Base-by-base conservation (phyloP, 2,888 invertebrate species). In the Sialis fuliginosa region DNA sequence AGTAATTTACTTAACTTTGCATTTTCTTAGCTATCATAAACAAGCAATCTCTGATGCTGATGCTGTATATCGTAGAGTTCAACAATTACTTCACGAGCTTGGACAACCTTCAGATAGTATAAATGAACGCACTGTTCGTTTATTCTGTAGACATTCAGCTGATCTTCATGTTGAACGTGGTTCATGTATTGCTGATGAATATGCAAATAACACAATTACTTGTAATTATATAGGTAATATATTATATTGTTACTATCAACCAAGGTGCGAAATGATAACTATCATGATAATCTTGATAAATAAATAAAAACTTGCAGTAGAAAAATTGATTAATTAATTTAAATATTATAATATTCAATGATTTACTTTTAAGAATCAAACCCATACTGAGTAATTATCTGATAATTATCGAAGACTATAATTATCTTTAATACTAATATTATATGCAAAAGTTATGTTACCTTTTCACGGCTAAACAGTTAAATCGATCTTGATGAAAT, bases 61-160 rank as follows among this genome's bases (percentile, higher is more conserved):
- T 60, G 69, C 75, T 44, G 78, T 96, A 6, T 85, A 82, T 60
- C 75, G 84, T 54, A 78, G 84, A 61, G 86, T 88, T 0, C 79
- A 87, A 55, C 78, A 83, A 60, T 76, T 90, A 49, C 73, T 90
- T 9, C 75, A 81, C 51, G 81, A 83, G 59, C 62, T 92, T 46
- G 87, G 88, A 39, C 72, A 81, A 62, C 76, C 86, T 1, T 74
- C 74, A 47, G 81, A 81, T 54, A 66, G 65, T 9, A 82, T 92
- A 50, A 75, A 77, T 46, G 91, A 93, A 62, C 69, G 72, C 51
- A 85, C 88, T 55, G 64, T 63, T 50, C 42, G 46, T 34, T 62
- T 86, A 46, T 87, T 93, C 60, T 95, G 95, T 63, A 84, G 86
- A 58, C 90, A 96, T 68, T 78, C 90, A 2, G 74, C 81, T 52